Evolutionary conservation across 2,797 vertebrate species (phyloP).

Genomic region (Microctenopoma lineatum): DNA sequence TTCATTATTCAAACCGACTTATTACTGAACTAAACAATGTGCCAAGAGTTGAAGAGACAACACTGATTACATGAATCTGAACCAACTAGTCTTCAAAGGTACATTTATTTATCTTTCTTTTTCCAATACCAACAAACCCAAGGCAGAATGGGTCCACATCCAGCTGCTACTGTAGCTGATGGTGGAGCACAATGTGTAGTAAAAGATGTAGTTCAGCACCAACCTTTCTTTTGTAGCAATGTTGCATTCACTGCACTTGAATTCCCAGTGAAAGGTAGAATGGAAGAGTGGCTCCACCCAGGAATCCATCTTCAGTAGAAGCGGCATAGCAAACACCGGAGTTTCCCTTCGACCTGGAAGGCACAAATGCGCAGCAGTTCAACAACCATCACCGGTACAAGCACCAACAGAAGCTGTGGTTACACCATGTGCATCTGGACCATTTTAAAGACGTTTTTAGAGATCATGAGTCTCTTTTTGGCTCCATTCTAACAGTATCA

Average conservation of each 20-base stretch:
- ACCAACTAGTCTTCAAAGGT: background rate
- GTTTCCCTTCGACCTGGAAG: conserved; percentile 86
- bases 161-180: background rate
- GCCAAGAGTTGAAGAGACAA: background rate
- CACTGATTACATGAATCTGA: background rate
- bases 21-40: background rate
- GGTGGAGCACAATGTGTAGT: no score
- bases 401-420: background rate
- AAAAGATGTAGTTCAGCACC: background rate
- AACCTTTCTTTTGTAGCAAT: conserved; percentile 83
- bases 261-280: conserved; percentile 87
- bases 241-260: conserved; percentile 87
- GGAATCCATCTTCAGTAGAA: conserved; percentile 84
- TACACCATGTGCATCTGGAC: background rate
- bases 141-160: background rate
- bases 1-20: background rate
- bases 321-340: conserved; percentile 91
- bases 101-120: conserved; percentile 5
- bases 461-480: background rate
- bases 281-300: conserved; percentile 85
- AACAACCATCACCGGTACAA: background rate
- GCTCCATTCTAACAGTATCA: background rate
- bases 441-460: background rate
- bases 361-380: conserved; percentile 21
- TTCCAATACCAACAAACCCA: background rate